Percentiles rank a stretch among this genome's conserved stretches.
phyloP scores from a whole-genome alignment of 2,888 invertebrate species.

The Polymixis flavicincta region DNA sequence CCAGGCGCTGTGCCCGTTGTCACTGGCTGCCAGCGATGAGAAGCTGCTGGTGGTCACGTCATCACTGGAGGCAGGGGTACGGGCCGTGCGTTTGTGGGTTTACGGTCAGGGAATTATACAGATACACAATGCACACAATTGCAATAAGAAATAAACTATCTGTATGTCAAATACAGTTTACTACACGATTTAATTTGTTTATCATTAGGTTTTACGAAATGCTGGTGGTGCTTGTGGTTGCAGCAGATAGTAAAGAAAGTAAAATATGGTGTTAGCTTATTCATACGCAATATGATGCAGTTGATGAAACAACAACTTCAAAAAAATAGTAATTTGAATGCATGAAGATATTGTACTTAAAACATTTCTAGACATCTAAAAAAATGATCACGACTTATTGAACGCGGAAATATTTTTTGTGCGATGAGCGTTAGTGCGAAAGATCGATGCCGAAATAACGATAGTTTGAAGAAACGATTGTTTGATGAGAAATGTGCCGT shows the following conservation, averaged over 20 bases:
- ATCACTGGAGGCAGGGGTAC: conserved; percentile 85
- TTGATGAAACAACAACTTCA: too few relatives aligned
- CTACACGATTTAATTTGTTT: conserved; percentile 30
- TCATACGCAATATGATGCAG: conserved; percentile 43
- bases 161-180: conserved; percentile 58
- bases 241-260: conserved; percentile 43
- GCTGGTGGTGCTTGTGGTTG: conserved; percentile 51
- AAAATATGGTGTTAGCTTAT: conserved; percentile 36
- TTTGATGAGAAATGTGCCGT: too few relatives aligned
- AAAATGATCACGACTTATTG: not conserved
- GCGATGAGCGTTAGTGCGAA: not conserved
- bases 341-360: not conserved
- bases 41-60: conserved; percentile 87
- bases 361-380: not conserved
- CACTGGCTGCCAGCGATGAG: conserved; percentile 84
- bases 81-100: conserved; percentile 82
- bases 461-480: too few relatives aligned
- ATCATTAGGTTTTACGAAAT: conserved; percentile 26
- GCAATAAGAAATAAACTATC: conserved; percentile 69
- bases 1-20: conserved; percentile 85
- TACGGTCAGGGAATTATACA: conserved; percentile 84
- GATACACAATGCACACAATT: conserved; percentile 85
- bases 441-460: not conserved
- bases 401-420: not conserved
- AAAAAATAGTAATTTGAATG: too few relatives aligned